A percentile compares a stretch with the other conserved stretches of the same genome.
phyloP scores from a whole-genome alignment of 2,113 vertebrate species.

The Ondatra zibethicus region DNA sequence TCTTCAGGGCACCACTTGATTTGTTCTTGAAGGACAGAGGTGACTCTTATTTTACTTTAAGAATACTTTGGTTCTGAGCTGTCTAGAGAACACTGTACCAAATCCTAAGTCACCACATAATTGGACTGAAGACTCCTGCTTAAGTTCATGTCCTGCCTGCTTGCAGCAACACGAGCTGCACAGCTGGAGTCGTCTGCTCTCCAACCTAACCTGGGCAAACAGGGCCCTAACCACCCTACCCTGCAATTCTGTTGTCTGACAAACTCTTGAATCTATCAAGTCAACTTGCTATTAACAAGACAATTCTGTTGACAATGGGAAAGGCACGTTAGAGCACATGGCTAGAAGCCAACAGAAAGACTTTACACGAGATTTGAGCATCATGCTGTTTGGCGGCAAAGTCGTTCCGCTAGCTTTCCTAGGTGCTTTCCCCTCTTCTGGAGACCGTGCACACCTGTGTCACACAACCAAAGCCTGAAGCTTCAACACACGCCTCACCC shows the following conservation, averaged over 20 bases:
- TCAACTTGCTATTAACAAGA: not conserved
- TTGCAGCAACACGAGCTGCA: not conserved
- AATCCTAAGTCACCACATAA: not conserved
- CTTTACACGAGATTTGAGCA: not conserved
- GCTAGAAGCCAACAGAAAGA: not conserved
- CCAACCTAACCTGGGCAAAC: not conserved
- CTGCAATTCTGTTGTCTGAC: not conserved
- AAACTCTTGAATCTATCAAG: not conserved
- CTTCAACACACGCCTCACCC: no score
- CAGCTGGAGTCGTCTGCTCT: not conserved
- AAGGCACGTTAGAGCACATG: not conserved
- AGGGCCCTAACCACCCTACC: not conserved
- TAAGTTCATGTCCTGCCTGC: not conserved
- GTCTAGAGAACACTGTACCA: not conserved
- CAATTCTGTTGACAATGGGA: not conserved
- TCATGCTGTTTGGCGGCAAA: accelerated
- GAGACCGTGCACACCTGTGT: not conserved
- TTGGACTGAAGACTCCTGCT: not conserved
- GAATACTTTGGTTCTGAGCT: not conserved
- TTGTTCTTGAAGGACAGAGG: not conserved
- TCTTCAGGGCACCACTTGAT: not conserved
- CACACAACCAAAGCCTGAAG: not conserved
- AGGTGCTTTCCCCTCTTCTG: not conserved
- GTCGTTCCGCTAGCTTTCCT: not conserved
- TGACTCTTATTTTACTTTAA: not conserved